Base-by-base conservation (phyloP, 2,797 vertebrate species). In the Enteromius radiatus region DNA sequence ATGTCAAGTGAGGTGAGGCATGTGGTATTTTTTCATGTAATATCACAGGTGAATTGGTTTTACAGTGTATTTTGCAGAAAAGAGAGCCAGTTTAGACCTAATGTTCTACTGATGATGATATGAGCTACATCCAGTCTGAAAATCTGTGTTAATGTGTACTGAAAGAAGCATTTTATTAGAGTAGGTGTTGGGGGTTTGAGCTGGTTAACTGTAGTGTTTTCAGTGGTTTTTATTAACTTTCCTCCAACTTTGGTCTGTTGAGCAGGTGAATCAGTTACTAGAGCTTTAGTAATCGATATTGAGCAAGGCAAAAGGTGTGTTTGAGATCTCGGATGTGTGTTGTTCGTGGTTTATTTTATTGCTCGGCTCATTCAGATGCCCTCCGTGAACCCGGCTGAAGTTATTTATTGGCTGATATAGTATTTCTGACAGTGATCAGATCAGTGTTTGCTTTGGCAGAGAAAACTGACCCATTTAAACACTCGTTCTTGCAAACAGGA, bases 391-490 rank as follows among this genome's bases (percentile, higher is more conserved):
- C 67, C 54, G 2, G n/a, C 69, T 49, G 59, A 76, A 61, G 80
- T 68, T 79, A 79, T 71, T 78, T 65, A 38, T 52, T 76, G 74
- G 41, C 67, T 21, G 56, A 79, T 85, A 75, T 84, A 78, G 83
- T 88, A 87, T 83, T 86, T 83, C 86, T 78, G 69, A 80, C 74
- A 67, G 47, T 36, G 67, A 77, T 85, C 70, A 80, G 68, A 38
- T 70, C 59, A 38, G 21, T 83, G 80, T 82, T 84, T 84, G 64
- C 69, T 82, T 79, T 84, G 84, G 76, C 84, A 80, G 26, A 68
- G 79, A 77, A 45, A 82, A 67, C 43, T 3, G 56, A 73, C 69
- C 33, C 52, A 41, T 75, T 84, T 56, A 15, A 68, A 78, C 76
- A 75, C 43, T 14, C 49, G 14, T 81, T 38, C 15, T 14, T 17